Evolutionary conservation across 1,140 invertebrate genomes (phyloP), one percentile per base, ranked within the genome.

Genomic region (Drosophila prosaltans): DNA sequence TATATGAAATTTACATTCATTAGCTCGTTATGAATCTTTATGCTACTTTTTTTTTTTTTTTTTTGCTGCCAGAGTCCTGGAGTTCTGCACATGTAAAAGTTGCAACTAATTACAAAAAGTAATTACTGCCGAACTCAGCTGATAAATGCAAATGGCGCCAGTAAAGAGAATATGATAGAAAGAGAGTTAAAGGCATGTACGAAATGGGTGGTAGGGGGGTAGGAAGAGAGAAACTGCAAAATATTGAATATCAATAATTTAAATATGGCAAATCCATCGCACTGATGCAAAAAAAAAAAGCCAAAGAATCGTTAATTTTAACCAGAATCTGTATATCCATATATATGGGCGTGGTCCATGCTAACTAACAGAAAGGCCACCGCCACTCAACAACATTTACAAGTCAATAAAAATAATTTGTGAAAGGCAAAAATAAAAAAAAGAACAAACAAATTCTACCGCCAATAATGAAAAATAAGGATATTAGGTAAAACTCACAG

Each of bases 11-110:
- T 89, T 89, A 89, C 84, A 89, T 89, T 89, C 84, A 89, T 90
- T 89, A 89, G 85, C 78, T 90, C 85, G 81, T 84, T 90, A 89
- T 89, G 80, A 89, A 90, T 89, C 78, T 89, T 89, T 84, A 89
- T 89, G 82, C 83, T 68, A 65, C 68, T 67, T 51, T 54, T 69
- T 36, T 36, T 36, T 36, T 36, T 36, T 36, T 36, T 36, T 36
- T 36, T 30, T 30, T 30, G 16, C 28, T 57, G 75, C 21, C 39
- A 68, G 40, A 70, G 69, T 69, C 81, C 16, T 16, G 16, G 32
- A 36, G 3, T 36, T 36, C 71, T 66, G 67, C 65, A 65, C 45
- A 64, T 69, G 61, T 70, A 72, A 85, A 70, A 78, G 57, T 71
- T 73, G 77, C 74, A 80, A 89, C 83, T 88, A 89, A 89, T 88